These are phyloP conservation scores for Bombus superbus DNA, from an alignment of 1,140 invertebrate genomes.

Conservation along the genomic window DNA sequence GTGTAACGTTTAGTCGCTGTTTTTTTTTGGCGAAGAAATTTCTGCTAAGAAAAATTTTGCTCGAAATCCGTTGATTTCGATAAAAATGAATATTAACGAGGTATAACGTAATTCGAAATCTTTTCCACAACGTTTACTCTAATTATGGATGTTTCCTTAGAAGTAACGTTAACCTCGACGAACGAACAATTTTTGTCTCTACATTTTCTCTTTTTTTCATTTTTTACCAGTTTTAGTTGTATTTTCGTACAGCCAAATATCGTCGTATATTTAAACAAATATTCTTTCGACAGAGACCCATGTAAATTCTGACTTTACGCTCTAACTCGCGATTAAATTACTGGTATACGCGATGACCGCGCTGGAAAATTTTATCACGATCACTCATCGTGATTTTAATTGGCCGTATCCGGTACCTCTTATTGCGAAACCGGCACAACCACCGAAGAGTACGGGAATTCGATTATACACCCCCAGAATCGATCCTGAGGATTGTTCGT, in stretches of 20 bases:
- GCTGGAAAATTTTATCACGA: constrained; percentile 79
- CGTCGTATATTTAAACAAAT: neutral
- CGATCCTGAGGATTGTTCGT: constrained; percentile 64
- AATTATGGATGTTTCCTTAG: neutral
- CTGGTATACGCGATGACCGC: constrained; percentile 48
- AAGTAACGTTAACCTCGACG: neutral
- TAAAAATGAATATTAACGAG: neutral
- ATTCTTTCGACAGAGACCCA: neutral
- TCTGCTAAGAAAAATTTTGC: neutral
- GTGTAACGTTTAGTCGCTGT: constrained; percentile 20
- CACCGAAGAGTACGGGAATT: constrained; percentile 72
- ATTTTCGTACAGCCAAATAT: neutral
- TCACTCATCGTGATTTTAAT: constrained; percentile 81
- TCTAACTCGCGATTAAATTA: constrained; percentile 2
- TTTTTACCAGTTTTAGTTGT: neutral
- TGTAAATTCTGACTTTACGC: constrained; percentile 9
- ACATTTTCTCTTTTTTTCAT: neutral
- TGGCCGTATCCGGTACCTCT: constrained; percentile 84
- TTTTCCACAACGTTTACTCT: neutral
- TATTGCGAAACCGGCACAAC: constrained; percentile 74
- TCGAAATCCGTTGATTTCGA: neutral
- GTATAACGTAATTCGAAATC: neutral
- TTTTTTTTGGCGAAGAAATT: constrained; percentile 35
- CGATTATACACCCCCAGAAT: constrained; percentile 58
- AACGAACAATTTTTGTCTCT: neutral